Conservation (phyloP, 1,140 invertebrate species). For the Tyrophagus putrescentiae region DNA sequence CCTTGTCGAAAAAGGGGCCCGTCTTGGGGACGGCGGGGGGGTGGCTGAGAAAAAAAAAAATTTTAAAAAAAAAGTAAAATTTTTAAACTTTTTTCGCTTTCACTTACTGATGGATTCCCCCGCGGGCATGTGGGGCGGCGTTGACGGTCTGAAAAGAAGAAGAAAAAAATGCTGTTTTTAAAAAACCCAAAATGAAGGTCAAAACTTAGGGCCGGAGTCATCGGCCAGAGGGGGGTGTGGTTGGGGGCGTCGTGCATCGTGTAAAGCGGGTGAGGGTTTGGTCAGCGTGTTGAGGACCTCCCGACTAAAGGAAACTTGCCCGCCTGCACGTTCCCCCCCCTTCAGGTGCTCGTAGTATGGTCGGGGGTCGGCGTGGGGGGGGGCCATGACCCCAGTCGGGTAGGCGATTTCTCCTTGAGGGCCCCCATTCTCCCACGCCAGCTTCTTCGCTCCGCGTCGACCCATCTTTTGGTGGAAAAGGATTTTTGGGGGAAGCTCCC, state of each 20-base stretch:
- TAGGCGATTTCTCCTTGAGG: conserved; percentile 37
- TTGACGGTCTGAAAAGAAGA: too few relatives aligned
- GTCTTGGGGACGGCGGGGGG: conserved; percentile 75
- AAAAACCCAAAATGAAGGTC: too few relatives aligned
- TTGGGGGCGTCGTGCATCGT: neutral
- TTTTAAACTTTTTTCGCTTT: neutral
- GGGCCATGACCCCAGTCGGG: conserved; percentile 35
- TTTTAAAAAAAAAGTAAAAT: neutral
- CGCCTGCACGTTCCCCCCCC: neutral
- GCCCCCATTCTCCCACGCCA: conserved; percentile 32
- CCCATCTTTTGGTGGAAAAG: conserved; percentile 67
- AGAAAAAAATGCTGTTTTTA: too few relatives aligned
- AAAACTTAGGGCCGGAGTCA: conserved; percentile 21
- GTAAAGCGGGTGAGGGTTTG: neutral
- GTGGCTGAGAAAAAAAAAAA: neutral
- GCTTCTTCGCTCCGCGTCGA: conserved; percentile 65
- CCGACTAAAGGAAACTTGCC: neutral
- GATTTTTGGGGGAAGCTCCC: conserved; percentile 26
- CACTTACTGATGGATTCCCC: conserved; percentile 35
- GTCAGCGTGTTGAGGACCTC: neutral
- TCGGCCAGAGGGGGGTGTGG: conserved; percentile 9
- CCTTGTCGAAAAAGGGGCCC: conserved; percentile 66
- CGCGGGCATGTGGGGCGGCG: conserved; percentile 46
- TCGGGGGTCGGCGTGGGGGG: conserved; percentile 31
- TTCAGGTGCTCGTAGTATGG: conserved; percentile 37